Evolutionary conservation across 37 sponge, comb jelly and placozoan species (phyloP).

Genomic region (Cladorhizidae sp.): DNA sequence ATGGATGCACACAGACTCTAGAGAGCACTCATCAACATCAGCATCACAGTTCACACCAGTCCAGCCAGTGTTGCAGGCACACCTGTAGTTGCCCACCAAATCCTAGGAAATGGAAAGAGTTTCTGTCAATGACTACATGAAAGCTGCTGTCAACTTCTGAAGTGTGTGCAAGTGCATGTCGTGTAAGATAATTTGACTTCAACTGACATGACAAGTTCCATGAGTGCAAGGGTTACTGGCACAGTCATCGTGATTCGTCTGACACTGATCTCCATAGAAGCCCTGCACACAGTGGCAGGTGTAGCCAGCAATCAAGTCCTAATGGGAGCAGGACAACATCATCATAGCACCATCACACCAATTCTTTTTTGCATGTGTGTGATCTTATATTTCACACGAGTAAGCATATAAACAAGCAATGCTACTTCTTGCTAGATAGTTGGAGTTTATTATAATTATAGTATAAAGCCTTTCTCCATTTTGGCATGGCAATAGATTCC

Average conservation of each 20-base stretch:
- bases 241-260: slow-evolving; percentile 50
- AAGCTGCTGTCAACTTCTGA: background rate
- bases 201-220: slow-evolving; percentile 30
- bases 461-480: slow-evolving; percentile 49
- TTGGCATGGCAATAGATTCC: slow-evolving; percentile 41
- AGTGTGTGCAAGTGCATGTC: background rate
- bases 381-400: no score
- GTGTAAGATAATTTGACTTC: background rate
- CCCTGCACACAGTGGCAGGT: slow-evolving; percentile 41
- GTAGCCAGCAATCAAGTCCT: slow-evolving; percentile 40
- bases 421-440: no score
- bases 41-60: slow-evolving; percentile 29
- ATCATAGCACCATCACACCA: no score
- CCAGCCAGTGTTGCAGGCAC: slow-evolving; percentile 19
- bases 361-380: no score
- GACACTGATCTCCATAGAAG: slow-evolving; percentile 42
- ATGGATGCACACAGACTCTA: background rate
- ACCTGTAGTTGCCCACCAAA: background rate
- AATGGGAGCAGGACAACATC: no score
- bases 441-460: no score
- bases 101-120: background rate
- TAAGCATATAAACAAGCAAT: no score
- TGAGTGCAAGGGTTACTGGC: slow-evolving; percentile 33
- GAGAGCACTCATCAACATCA: slow-evolving; percentile 24
- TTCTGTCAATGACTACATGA: background rate